These are phyloP conservation scores for Parapsyche elsis DNA, from an alignment of 1,140 invertebrate species.

Conservation along the genomic window DNA sequence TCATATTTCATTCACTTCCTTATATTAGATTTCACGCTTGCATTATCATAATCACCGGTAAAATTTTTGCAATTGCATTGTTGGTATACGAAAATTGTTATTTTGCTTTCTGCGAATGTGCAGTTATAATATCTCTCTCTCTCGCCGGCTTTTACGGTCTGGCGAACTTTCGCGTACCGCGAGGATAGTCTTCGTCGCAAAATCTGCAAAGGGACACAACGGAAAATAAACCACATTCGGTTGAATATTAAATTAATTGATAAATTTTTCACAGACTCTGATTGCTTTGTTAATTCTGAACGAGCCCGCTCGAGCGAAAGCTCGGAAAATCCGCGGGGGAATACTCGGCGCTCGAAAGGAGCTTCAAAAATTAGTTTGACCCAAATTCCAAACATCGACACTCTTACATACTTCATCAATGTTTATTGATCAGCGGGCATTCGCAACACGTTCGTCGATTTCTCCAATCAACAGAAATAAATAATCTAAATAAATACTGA, in stretches of 20 bases:
- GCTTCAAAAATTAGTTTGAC: slow-evolving; percentile 8
- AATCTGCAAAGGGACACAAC: no score
- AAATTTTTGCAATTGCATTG: no score
- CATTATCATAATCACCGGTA: no score
- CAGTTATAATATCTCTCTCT: background rate
- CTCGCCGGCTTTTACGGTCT: slow-evolving; percentile 1
- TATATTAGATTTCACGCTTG: no score
- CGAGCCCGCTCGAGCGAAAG: background rate
- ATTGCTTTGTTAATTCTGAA: slow-evolving; percentile 1
- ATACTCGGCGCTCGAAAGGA: background rate
- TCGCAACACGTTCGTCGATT: background rate
- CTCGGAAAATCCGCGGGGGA: background rate
- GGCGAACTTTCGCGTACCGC: no score
- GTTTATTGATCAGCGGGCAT: no score
- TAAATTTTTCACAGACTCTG: background rate
- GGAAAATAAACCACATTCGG: background rate
- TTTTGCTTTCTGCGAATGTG: background rate
- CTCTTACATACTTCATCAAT: no score
- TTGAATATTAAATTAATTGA: background rate
- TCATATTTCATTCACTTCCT: no score
- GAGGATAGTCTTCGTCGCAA: no score
- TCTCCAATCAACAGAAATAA: background rate
- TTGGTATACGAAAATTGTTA: no score
- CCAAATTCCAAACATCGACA: background rate
- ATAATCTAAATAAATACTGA: background rate